phyloP scores from a whole-genome alignment of 2,113 vertebrate species.

The Rhinolophus ferrumequinum region DNA sequence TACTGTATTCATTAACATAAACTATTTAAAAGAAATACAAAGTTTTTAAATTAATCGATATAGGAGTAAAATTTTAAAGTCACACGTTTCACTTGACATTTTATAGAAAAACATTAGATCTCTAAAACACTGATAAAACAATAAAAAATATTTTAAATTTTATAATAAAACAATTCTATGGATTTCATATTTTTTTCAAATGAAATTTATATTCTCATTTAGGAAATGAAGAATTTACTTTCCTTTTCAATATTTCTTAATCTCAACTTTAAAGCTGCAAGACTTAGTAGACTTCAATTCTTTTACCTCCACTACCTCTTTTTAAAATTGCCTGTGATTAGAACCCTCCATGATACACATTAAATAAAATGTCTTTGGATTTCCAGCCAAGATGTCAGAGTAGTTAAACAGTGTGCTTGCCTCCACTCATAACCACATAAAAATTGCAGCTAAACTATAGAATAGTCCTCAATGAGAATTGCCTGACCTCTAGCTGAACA shows the following conservation, averaged over 20 bases:
- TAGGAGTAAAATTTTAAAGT: not conserved
- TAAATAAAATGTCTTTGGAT: not conserved
- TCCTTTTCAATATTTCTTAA: not conserved
- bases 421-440: too few species aligned
- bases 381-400: too few species aligned
- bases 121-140: not conserved
- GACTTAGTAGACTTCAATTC: not conserved
- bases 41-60: not conserved
- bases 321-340: not conserved
- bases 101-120: not conserved
- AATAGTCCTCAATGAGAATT: too few species aligned
- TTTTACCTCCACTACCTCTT: not conserved
- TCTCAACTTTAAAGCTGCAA: not conserved
- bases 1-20: not conserved
- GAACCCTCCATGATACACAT: not conserved
- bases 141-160: not conserved
- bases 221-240: not conserved
- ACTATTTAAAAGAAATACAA: not conserved
- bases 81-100: not conserved
- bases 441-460: too few species aligned
- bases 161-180: not conserved
- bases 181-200: conserved; percentile 9
- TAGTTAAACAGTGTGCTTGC: too few species aligned
- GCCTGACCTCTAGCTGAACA: too few species aligned
- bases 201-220: conserved; percentile 28